Conservation (phyloP, 2,113 vertebrate species). For the Formicarius rufipectus region DNA sequence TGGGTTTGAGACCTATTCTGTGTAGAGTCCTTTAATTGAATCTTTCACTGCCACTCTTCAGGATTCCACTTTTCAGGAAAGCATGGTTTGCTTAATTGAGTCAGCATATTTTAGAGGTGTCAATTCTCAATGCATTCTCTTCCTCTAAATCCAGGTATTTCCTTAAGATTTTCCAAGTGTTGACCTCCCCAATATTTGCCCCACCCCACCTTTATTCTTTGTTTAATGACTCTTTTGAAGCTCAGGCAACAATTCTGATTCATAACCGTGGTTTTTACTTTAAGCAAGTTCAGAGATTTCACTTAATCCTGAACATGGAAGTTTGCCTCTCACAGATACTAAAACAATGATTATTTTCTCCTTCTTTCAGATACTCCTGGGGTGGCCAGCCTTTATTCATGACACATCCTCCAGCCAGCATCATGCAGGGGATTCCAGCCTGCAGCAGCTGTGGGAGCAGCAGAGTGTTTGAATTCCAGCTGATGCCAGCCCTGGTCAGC, state of each 20-base stretch:
- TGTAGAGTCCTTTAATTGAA: background rate
- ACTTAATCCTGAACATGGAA: background rate
- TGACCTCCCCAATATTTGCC: background rate
- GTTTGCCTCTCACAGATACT: background rate
- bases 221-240: background rate
- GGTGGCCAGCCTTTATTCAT: slow-evolving; percentile 81
- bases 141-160: background rate
- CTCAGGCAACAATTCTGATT: background rate
- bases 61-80: background rate
- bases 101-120: background rate
- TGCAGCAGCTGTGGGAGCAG: slow-evolving; percentile 75
- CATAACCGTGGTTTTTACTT: background rate
- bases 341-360: background rate
- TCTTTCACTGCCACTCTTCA: background rate
- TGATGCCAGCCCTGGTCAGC: slow-evolving; percentile 86
- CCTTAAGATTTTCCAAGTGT: background rate
- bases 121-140: background rate
- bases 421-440: slow-evolving; percentile 44
- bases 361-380: slow-evolving; percentile 78
- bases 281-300: background rate
- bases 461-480: slow-evolving; percentile 85
- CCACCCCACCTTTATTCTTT: background rate
- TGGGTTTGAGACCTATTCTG: background rate
- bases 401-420: slow-evolving; percentile 27
- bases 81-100: background rate